Conservation (phyloP, 1,140 invertebrate genomes). For the Piezodorus guildinii region DNA sequence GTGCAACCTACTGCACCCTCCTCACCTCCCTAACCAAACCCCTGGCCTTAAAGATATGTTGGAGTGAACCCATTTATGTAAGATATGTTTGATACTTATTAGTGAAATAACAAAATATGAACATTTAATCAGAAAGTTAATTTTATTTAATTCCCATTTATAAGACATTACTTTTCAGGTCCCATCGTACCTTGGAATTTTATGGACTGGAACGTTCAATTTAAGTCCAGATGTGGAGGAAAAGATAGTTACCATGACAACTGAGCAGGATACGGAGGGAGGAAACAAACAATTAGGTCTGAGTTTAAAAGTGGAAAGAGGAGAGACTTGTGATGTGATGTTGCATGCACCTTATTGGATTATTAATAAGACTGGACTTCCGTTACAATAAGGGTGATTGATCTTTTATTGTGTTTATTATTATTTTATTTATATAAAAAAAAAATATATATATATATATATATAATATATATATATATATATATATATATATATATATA, state of each 20-base stretch:
- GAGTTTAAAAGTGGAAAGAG: constrained; percentile 49
- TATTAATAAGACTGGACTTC: constrained; percentile 74
- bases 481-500: too few species aligned
- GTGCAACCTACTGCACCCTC: too few species aligned
- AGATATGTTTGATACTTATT: too few species aligned
- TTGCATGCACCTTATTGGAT: constrained; percentile 83
- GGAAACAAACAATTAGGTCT: constrained; percentile 53
- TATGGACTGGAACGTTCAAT: constrained; percentile 58
- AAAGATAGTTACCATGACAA: constrained; percentile 51
- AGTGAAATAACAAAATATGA: too few species aligned
- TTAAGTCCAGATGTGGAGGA: constrained; percentile 55
- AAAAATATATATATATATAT: too few species aligned
- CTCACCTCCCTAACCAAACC: too few species aligned
- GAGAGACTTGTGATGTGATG: constrained; percentile 48
- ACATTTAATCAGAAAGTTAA: neutral
- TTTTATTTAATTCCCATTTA: neutral
- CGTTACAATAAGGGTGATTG: constrained; percentile 61
- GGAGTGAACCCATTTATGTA: too few species aligned
- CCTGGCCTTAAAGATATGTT: too few species aligned
- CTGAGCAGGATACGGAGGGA: constrained; percentile 50
- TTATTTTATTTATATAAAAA: too few species aligned
- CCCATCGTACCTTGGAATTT: constrained; percentile 49
- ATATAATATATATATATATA: too few species aligned
- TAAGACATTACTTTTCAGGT: constrained; percentile 34
- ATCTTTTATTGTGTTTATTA: neutral